These are phyloP conservation scores for Rhincodon typus DNA, from an alignment of 2,797 vertebrate species.

Conservation along the genomic window DNA sequence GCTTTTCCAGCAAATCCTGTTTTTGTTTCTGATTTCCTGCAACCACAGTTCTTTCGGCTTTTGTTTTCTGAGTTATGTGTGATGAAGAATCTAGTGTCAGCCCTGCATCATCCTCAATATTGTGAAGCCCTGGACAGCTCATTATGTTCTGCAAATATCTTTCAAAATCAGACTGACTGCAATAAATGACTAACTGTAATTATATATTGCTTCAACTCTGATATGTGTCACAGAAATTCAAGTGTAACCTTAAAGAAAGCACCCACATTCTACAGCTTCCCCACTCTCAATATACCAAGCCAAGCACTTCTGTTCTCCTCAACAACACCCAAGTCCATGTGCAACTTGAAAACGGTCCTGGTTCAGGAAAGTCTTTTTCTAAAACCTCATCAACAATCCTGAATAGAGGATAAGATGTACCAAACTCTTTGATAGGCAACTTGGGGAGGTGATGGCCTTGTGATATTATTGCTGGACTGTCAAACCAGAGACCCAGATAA, in stretches of 20 bases:
- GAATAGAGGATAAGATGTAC: background rate
- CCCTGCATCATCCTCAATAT: background rate
- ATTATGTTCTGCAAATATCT: background rate
- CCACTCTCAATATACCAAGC: background rate
- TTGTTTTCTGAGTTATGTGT: background rate
- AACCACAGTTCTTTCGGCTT: no score
- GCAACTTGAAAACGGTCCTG: background rate
- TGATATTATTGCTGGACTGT: no score
- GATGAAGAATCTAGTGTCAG: background rate
- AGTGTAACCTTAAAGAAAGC: background rate
- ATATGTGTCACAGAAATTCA: background rate
- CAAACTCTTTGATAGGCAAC: background rate
- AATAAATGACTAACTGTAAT: background rate
- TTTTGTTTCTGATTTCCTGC: no score
- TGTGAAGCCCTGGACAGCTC: background rate
- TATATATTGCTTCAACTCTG: background rate
- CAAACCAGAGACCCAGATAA: no score
- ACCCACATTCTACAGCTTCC: background rate
- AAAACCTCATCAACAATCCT: background rate
- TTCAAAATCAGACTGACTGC: background rate
- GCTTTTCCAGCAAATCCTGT: no score
- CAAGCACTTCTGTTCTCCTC: background rate
- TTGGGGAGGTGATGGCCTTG: no score
- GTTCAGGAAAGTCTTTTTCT: background rate
- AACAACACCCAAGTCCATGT: background rate